Evolutionary conservation across 2,888 invertebrate species (phyloP), one percentile per base, ranked within the genome.

Genomic region (Lymantria dispar): DNA sequence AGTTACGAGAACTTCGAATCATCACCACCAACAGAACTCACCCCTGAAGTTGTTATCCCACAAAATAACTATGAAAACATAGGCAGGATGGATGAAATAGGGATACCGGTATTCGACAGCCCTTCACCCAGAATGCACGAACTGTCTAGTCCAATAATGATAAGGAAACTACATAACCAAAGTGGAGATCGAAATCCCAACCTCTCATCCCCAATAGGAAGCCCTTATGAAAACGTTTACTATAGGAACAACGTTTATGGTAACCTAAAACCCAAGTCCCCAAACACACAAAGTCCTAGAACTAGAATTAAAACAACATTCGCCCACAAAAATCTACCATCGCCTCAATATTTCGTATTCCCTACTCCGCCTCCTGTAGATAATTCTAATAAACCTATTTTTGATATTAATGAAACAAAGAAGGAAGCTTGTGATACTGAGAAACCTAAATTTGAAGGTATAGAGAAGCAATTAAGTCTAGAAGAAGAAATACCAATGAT

Each of bases 151-250:
- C 90, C 88, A 0, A 75, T 85, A 38, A 77, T 89, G 78, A 83
- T 89, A 60, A 83, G 87, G 47, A 90, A 85, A 65, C 58, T 76
- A 11, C 60, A 68, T 8, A 55, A 79, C 67, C 81, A 83, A 67
- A 82, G 72, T 14, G 66, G 60, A 22, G 57, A 64, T 43, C 62
- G 65, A 40, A 63, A 48, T 53, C 64, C 68, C 8, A 57, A 54
- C 15, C 53, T 69, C 2, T 59, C 76, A 0, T 83, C 85, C 0
- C 85, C 86, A 0, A 69, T 81, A 49, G 78, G 80, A 3, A 93
- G 92, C 62, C 92, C 93, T 0, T 95, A 94, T 64, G 95, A 95
- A 76, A 95, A 94, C 72, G 91, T 94, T 0, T 85, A 89, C 45
- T 78, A 85, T 15, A 83, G 92, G 60, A 85, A 80, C 51, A 83